These are phyloP conservation scores for Nephrotoma guestfalica DNA, from an alignment of 2,888 invertebrate genomes.

Conservation along the genomic window DNA sequence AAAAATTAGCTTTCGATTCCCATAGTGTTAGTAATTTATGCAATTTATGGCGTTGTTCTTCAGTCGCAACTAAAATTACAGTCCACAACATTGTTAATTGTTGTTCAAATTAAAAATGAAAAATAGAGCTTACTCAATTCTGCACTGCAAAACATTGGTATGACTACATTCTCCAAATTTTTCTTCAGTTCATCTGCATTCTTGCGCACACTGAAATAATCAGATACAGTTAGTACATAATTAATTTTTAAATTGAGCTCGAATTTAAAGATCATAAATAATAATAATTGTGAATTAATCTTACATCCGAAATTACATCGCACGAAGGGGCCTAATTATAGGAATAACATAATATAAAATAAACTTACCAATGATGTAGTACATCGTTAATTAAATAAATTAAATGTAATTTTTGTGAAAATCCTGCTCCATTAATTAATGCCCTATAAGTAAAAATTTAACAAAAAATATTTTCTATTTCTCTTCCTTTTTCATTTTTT, in stretches of 20 bases:
- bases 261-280: slow-evolving; percentile 9
- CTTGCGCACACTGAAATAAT: slow-evolving; percentile 72
- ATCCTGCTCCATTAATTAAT: slow-evolving; percentile 50
- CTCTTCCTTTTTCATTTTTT: background rate
- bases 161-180: slow-evolving; percentile 86
- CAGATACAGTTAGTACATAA: background rate
- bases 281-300: slow-evolving; percentile 7
- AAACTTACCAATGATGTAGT: slow-evolving; percentile 86
- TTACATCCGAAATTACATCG: background rate
- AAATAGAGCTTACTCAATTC: slow-evolving; percentile 48
- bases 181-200: slow-evolving; percentile 87
- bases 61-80: slow-evolving; percentile 47
- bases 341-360: background rate
- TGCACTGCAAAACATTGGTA: slow-evolving; percentile 96
- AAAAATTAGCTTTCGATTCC: slow-evolving; percentile 91
- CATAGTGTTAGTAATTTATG: slow-evolving; percentile 88
- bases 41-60: slow-evolving; percentile 80
- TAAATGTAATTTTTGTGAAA: slow-evolving; percentile 89
- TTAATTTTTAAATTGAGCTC: background rate
- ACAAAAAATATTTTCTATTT: slow-evolving; percentile 1
- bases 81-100: background rate
- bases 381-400: slow-evolving; percentile 98
- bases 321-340: background rate
- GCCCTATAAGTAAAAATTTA: slow-evolving; percentile 36
- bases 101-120: background rate